Evolutionary conservation across 2,113 vertebrate species (phyloP).

Genomic region (Oenanthe oenanthe): DNA sequence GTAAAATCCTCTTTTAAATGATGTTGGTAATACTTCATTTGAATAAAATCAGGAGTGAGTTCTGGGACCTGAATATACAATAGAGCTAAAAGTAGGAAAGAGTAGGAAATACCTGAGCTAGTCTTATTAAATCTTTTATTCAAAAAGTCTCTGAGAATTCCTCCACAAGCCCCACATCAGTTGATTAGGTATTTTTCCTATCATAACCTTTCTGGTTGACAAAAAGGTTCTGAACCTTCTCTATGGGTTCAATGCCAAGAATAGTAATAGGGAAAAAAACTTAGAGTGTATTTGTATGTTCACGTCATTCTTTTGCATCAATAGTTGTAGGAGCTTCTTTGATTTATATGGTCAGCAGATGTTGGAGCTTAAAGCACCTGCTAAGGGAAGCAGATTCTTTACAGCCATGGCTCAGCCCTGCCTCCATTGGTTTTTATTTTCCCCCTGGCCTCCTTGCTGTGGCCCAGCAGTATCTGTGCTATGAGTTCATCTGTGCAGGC

Average conservation of each 20-base stretch:
- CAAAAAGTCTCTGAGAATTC: not conserved
- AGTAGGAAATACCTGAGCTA: not conserved
- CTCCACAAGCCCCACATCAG: not conserved
- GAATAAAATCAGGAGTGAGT: not conserved
- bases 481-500: slow-evolving; percentile 72
- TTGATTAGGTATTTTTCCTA: not conserved
- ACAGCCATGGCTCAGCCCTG: slow-evolving; percentile 24
- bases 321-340: slow-evolving; percentile 69
- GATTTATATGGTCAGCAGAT: slow-evolving; percentile 82
- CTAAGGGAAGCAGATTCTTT: slow-evolving; percentile 81
- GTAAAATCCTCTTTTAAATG: not conserved
- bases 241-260: slow-evolving; percentile 39
- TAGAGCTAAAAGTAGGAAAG: not conserved
- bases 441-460: slow-evolving; percentile 71
- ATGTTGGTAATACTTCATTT: not conserved
- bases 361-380: slow-evolving; percentile 77
- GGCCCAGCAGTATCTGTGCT: slow-evolving; percentile 65
- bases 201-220: not conserved
- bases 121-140: not conserved
- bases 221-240: not conserved
- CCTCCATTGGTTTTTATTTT: slow-evolving; percentile 73
- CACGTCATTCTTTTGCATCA: slow-evolving; percentile 69
- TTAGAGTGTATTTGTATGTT: slow-evolving; percentile 68
- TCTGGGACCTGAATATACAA: not conserved
- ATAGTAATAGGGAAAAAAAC: slow-evolving; percentile 49